These are phyloP conservation scores for Mylabris phalerata DNA, from an alignment of 1,140 invertebrate species.

Conservation along the genomic window DNA sequence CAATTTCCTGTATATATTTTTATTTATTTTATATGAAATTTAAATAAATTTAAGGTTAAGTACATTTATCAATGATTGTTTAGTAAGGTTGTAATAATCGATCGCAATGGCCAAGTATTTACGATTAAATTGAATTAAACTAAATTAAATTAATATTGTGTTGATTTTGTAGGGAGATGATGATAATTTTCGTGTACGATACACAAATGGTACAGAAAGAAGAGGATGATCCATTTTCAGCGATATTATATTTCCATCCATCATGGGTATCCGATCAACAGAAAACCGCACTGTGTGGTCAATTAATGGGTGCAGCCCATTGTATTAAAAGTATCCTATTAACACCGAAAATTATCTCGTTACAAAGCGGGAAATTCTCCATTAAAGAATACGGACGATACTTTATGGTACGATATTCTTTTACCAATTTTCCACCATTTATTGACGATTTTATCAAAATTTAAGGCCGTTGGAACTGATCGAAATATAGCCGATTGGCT, in stretches of 20 bases:
- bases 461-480: constrained; percentile 75
- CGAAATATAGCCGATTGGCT: constrained; percentile 74
- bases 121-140: too few relatives aligned
- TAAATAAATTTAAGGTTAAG: too few relatives aligned
- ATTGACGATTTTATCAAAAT: constrained; percentile 19
- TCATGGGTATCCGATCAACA: constrained; percentile 77
- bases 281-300: constrained; percentile 69
- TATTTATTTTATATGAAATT: too few relatives aligned
- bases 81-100: too few relatives aligned
- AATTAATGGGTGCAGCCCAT: constrained; percentile 73
- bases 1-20: too few relatives aligned
- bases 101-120: too few relatives aligned
- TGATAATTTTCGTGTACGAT: constrained; percentile 84
- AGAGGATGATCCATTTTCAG: constrained; percentile 77
- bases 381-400: constrained; percentile 71
- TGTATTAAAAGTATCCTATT: constrained; percentile 69
- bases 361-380: constrained; percentile 79
- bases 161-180: constrained; percentile 60
- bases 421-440: constrained; percentile 10
- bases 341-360: constrained; percentile 61
- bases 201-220: constrained; percentile 66
- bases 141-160: too few relatives aligned
- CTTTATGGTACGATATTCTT: constrained; percentile 55
- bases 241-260: constrained; percentile 82
- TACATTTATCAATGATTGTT: too few relatives aligned